Evolutionary conservation across 2,797 vertebrate genomes (phyloP).

Genomic region (Mormyrops attenuatus): DNA sequence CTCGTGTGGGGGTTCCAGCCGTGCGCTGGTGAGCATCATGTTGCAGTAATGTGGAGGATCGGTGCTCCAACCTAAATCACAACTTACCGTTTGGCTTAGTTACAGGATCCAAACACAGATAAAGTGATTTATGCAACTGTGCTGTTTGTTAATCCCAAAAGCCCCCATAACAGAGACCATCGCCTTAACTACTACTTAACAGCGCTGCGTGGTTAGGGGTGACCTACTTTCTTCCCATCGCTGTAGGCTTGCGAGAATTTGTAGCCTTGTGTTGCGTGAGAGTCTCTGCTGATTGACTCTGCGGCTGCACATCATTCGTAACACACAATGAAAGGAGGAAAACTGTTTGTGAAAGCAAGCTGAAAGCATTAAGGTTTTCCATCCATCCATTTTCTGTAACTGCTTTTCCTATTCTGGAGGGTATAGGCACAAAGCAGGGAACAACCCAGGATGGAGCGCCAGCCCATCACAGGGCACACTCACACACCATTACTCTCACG

Average conservation of each 20-base stretch:
- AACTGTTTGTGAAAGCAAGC: background rate
- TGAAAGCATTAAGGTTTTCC: background rate
- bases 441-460: background rate
- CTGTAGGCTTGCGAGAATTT: conserved; percentile 29
- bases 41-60: background rate
- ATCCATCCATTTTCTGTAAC: background rate
- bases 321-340: background rate
- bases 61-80: background rate
- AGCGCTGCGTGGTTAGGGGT: conserved; percentile 36
- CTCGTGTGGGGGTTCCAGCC: too few relatives aligned
- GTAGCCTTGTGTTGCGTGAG: background rate
- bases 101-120: background rate
- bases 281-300: background rate
- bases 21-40: too few relatives aligned
- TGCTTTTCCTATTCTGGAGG: background rate
- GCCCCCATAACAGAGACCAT: background rate
- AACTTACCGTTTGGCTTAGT: background rate
- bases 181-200: conserved; percentile 29
- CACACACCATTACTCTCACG: background rate
- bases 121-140: background rate
- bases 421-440: background rate
- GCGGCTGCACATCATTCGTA: background rate
- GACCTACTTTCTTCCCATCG: conserved; percentile 54
- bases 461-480: background rate
- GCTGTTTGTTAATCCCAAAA: background rate